Evolutionary conservation across 2,888 invertebrate genomes (phyloP).

Genomic region (Ophioninae sp.): DNA sequence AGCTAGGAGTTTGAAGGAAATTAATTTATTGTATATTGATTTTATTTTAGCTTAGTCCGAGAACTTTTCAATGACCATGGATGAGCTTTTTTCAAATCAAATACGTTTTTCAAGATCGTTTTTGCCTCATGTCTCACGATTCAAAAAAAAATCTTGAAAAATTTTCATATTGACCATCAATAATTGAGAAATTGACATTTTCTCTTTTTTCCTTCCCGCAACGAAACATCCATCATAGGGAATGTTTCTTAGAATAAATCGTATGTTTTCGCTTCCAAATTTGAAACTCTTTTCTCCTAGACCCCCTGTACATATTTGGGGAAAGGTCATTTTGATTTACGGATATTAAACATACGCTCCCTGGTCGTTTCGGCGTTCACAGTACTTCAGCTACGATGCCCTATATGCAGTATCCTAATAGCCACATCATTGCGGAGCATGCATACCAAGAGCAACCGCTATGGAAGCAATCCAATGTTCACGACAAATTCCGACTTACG

Average conservation of each 20-base stretch:
- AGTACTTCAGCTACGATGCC: conserved; percentile 14
- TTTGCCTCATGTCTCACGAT: too few species aligned
- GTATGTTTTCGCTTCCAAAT: not conserved
- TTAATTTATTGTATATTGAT: too few species aligned
- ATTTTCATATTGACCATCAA: not conserved
- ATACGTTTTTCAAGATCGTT: too few species aligned
- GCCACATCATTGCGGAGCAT: conserved; percentile 33
- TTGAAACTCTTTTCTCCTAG: not conserved
- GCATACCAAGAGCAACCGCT: conserved; percentile 33
- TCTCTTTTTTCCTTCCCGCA: not conserved
- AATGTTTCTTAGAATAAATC: not conserved
- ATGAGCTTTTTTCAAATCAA: too few species aligned
- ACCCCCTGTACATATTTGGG: not conserved
- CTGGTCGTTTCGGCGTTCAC: conserved; percentile 28
- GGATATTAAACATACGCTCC: conserved; percentile 25
- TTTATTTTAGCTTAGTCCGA: too few species aligned
- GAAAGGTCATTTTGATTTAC: not conserved
- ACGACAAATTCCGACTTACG: conserved; percentile 58
- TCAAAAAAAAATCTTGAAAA: not conserved
- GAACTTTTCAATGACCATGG: too few species aligned
- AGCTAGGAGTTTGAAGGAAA: not conserved
- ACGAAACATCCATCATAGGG: not conserved
- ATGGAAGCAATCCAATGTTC: conserved; percentile 36
- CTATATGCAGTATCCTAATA: conserved; percentile 19
- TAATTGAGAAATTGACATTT: too few species aligned